Percentiles rank a stretch among this genome's conserved stretches.
Evolutionary conservation across 1,140 invertebrate species (phyloP).

Genomic region (Gonatopus flavifemur): DNA sequence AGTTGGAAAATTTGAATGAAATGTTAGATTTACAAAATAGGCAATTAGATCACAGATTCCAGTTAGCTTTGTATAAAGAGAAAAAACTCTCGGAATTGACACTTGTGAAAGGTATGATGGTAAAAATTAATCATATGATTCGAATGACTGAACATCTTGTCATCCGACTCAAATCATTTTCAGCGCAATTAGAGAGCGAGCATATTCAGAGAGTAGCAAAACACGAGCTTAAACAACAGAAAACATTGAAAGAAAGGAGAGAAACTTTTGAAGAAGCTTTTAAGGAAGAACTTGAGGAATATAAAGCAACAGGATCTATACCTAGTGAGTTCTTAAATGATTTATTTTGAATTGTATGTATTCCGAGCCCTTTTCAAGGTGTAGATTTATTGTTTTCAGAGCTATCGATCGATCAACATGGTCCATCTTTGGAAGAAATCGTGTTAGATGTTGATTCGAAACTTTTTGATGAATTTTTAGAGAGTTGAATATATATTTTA

Average conservation of each 20-base stretch:
- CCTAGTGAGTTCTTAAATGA: conserved; percentile 66
- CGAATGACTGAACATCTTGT: neutral
- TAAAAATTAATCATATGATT: conserved; percentile 25
- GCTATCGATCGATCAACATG: conserved; percentile 34
- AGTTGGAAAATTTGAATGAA: conserved; percentile 68
- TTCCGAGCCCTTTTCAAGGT: neutral
- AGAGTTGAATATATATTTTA: conserved; percentile 34
- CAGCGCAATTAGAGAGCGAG: conserved; percentile 62
- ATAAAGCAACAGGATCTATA: conserved; percentile 65
- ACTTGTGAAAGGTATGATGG: conserved; percentile 62
- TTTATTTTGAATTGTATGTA: conserved; percentile 14
- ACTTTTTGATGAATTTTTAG: conserved; percentile 61
- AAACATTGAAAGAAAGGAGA: conserved; percentile 65
- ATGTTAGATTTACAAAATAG: conserved; percentile 65
- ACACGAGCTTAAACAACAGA: conserved; percentile 61
- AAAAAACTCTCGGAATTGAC: conserved; percentile 65
- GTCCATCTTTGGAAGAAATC: conserved; percentile 59
- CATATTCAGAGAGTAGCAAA: conserved; percentile 62
- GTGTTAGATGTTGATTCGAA: conserved; percentile 59
- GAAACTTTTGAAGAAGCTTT: conserved; percentile 71
- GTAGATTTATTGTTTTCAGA: conserved; percentile 31
- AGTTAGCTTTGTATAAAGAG: conserved; percentile 66
- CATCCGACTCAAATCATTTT: too few species aligned
- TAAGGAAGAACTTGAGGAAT: conserved; percentile 66
- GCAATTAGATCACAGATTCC: conserved; percentile 65